A percentile compares a stretch with the other conserved stretches of the same genome.
These are phyloP conservation scores for Mythimna vitellina DNA, from an alignment of 2,888 invertebrate genomes.

Conservation along the genomic window DNA sequence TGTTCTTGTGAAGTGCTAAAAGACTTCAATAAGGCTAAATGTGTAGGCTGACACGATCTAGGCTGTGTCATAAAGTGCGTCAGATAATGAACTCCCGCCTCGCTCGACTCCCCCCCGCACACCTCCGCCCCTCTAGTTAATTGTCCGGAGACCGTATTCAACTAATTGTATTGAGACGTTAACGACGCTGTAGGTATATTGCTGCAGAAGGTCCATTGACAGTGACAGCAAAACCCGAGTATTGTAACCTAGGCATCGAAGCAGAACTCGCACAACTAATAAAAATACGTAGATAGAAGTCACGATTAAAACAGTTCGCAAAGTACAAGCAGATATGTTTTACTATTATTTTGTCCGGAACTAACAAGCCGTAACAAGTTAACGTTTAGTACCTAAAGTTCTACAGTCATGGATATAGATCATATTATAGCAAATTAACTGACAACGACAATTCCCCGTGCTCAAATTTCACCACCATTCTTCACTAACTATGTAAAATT, in stretches of 20 bases:
- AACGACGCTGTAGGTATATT: neutral
- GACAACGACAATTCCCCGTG: neutral
- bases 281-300: too few species aligned
- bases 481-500: too few species aligned
- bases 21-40: neutral
- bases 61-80: constrained; percentile 27
- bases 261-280: too few species aligned
- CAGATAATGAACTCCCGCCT: neutral
- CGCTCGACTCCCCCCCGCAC: neutral
- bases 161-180: constrained; percentile 45
- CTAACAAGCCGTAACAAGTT: too few species aligned
- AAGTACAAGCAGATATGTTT: too few species aligned
- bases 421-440: neutral
- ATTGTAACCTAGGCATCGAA: too few species aligned
- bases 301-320: too few species aligned
- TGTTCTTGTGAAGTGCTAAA: neutral
- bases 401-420: too few species aligned
- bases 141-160: constrained; percentile 35
- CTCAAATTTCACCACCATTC: too few species aligned
- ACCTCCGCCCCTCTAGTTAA: constrained; percentile 21
- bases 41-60: neutral
- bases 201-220: constrained; percentile 19
- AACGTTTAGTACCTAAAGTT: too few species aligned
- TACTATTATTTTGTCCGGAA: too few species aligned
- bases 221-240: too few species aligned